A percentile compares a stretch with the other conserved stretches of the same genome.
Evolutionary conservation across 2,113 vertebrate species (phyloP).

Genomic region (Narcine bancroftii): DNA sequence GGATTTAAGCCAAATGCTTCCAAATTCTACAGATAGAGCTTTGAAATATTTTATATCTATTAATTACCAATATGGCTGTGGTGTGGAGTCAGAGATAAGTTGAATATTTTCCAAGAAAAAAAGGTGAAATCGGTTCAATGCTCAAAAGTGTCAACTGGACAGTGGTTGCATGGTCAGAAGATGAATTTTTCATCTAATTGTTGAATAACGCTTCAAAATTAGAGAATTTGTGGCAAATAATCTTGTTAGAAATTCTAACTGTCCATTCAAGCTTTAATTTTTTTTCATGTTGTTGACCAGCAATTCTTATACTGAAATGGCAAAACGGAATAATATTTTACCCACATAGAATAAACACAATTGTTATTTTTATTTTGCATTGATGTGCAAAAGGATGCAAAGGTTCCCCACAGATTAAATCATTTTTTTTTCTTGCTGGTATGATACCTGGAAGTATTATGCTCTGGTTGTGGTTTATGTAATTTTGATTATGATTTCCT

Average conservation of each 20-base stretch:
- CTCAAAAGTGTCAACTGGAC: neutral
- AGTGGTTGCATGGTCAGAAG: neutral
- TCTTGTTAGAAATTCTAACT: neutral
- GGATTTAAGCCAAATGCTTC: neutral
- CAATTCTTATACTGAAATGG: neutral
- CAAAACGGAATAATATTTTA: neutral
- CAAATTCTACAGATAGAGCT: neutral
- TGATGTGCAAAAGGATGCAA: too few species aligned
- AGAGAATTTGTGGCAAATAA: neutral
- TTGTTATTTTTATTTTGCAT: neutral
- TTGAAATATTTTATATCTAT: neutral
- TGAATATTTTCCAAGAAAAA: neutral
- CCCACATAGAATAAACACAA: neutral
- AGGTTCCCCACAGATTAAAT: neutral
- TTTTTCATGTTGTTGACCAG: neutral
- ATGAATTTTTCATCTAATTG: neutral
- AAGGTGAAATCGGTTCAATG: neutral
- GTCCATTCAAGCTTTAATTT: neutral
- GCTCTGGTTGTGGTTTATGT: neutral
- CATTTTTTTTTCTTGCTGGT: neutral
- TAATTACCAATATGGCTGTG: neutral
- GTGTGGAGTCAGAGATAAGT: neutral
- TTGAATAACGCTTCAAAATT: neutral
- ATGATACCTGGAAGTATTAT: neutral
- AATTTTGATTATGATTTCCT: neutral